These are phyloP conservation scores for Crotalus viridis DNA, from an alignment of 2,113 vertebrate species.

Conservation along the genomic window DNA sequence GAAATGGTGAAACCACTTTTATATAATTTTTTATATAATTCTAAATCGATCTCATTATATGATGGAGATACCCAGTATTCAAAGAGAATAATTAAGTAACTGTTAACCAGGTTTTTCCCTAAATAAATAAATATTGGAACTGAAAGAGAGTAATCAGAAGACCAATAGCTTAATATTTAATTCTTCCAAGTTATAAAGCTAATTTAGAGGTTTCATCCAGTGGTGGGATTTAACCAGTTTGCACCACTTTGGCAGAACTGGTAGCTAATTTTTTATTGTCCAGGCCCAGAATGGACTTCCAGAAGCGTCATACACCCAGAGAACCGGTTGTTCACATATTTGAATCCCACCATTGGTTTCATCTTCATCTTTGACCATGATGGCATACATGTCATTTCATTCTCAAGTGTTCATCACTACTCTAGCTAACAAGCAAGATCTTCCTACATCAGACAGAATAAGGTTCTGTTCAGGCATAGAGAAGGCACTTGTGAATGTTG, in stretches of 20 bases:
- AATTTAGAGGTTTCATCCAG: constrained; percentile 47
- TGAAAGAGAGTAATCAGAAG: constrained; percentile 3
- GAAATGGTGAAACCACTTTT: background rate
- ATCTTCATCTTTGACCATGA: constrained; percentile 49
- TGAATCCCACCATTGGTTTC: background rate
- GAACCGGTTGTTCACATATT: too few species aligned
- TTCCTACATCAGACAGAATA: constrained; percentile 47
- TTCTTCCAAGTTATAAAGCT: constrained; percentile 53
- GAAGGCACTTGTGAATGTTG: constrained; percentile 78
- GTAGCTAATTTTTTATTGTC: too few species aligned
- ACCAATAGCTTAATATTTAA: constrained; percentile 37
- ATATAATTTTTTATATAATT: background rate
- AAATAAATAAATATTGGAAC: constrained; percentile 20
- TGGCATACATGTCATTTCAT: constrained; percentile 37
- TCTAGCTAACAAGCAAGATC: constrained; percentile 51
- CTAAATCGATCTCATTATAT: constrained; percentile 7
- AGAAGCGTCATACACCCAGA: too few species aligned
- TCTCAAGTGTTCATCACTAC: constrained; percentile 19
- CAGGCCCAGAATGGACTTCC: too few species aligned
- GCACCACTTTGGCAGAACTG: too few species aligned
- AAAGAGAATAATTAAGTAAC: background rate
- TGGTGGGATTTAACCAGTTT: too few species aligned
- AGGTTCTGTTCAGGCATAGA: constrained; percentile 69
- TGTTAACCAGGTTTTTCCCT: constrained; percentile 9
- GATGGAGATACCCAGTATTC: background rate